Evolutionary conservation across 2,113 vertebrate genomes (phyloP).

Genomic region (Tachycineta bicolor): DNA sequence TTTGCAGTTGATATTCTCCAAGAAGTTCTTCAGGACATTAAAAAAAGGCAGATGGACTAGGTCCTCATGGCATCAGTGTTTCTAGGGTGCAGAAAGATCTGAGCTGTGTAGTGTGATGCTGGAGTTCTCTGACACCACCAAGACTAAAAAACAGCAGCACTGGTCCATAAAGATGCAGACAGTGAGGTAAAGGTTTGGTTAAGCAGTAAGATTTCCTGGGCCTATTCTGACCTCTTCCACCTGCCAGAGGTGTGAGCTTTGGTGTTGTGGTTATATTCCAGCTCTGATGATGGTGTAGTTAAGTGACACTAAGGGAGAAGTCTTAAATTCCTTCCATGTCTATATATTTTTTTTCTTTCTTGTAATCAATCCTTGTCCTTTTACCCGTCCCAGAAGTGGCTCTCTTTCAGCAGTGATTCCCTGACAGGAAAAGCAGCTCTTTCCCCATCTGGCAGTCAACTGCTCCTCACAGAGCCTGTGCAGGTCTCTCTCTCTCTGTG

Average conservation of each 20-base stretch:
- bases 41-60: not conserved
- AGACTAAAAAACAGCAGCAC: not conserved
- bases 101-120: not conserved
- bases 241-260: not conserved
- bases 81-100: not conserved
- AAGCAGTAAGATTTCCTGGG: not conserved
- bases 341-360: not conserved
- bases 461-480: rapidly evolving
- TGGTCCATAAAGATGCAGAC: not conserved
- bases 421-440: not conserved
- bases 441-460: rapidly evolving
- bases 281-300: not conserved
- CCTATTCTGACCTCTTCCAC: not conserved
- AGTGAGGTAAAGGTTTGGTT: not conserved
- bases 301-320: not conserved
- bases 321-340: not conserved
- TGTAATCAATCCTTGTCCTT: not conserved
- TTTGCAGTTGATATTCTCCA: not conserved
- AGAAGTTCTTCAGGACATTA: not conserved
- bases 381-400: not conserved
- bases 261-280: not conserved
- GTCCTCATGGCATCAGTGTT: not conserved
- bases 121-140: not conserved
- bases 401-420: not conserved
- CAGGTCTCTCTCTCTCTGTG: not conserved